Evolutionary conservation across 2,888 invertebrate genomes (phyloP), one percentile per base, ranked within the genome.

Genomic region (Adelognathus sp.): DNA sequence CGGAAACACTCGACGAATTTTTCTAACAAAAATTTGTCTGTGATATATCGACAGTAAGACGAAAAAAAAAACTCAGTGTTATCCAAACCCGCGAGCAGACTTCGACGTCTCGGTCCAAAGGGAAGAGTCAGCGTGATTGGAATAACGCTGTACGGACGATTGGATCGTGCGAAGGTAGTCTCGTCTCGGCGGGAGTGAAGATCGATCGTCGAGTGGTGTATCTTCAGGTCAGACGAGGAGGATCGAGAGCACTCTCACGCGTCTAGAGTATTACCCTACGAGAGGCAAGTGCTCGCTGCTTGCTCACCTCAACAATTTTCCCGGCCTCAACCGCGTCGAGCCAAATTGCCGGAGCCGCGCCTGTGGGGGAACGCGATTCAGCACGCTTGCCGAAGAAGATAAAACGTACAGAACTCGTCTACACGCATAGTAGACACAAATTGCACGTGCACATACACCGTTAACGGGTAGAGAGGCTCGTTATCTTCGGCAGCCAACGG

Each of bases 231-330:
- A 36, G 56, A 27, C 41, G 33, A 41, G 39, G 64, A 72, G 64
- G 39, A 64, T 69, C 78, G 69, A 29, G 73, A 73, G 69, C 64
- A 74, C 58, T 78, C 78, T 74, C 78, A 78, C 78, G 78, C 73
- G 33, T 61, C 21, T 27, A 33, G 36, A 33, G n/a, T 27, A 54
- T 44, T 33, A 18, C 60, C 24, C 31, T 24, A 16, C 50, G 21
- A 7, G 29, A 66, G 52, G 39, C 18, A 21, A n/a, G n/a, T n/a
- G n/a, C n/a, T n/a, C n/a, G n/a, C n/a, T n/a, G n/a, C n/a, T 9
- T 24, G 46, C 24, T 24, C 56, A 56, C 46, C 58, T 74, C 60
- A 27, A 46, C 54, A 58, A 52, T 73, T 73, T 78, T 69, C 66
- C 54, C 27, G 33, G 39, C 39, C n/a, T 11, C 36, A 2, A 1